phyloP scores from a whole-genome alignment of 2,888 invertebrate species.

The Drosophila gaucha region DNA sequence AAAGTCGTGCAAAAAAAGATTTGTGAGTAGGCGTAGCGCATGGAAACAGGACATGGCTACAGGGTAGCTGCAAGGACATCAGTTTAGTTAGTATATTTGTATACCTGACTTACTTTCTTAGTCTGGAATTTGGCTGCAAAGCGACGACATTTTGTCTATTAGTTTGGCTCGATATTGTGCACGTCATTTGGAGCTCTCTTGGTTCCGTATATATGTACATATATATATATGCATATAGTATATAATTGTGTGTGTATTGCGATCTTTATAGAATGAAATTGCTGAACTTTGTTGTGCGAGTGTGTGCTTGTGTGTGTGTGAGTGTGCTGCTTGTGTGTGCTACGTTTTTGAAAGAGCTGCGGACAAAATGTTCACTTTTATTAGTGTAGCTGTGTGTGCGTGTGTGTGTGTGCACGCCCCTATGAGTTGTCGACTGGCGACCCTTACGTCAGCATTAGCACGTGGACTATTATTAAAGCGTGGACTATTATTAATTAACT shows the following conservation, averaged over 20 bases:
- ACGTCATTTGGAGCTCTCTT: conserved; percentile 41
- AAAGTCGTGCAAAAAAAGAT: conserved; percentile 13
- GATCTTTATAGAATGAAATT: conserved; percentile 58
- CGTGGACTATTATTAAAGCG: conserved; percentile 81
- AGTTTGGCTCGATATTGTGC: conserved; percentile 38
- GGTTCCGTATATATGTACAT: conserved; percentile 10
- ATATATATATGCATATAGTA: conserved; percentile 1
- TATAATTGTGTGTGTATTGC: conserved; percentile 12
- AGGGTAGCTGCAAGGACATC: not conserved
- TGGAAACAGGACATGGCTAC: not conserved
- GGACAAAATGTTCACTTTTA: conserved; percentile 34
- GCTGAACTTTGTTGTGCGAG: conserved; percentile 30
- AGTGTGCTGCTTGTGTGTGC: conserved; percentile 23
- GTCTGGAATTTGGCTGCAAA: conserved; percentile 7
- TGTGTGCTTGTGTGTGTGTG: conserved; percentile 13
- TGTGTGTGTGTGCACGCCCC: conserved; percentile 72
- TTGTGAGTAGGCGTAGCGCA: not conserved
- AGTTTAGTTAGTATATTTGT: not conserved
- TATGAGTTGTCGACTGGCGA: conserved; percentile 63
- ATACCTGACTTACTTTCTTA: too few species aligned
- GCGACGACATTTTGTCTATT: conserved; percentile 39
- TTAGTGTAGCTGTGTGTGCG: conserved; percentile 14
- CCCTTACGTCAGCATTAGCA: conserved; percentile 83
- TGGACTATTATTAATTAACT: conserved; percentile 65
- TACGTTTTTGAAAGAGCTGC: conserved; percentile 42